Base-by-base conservation (phyloP, 2,888 invertebrate species). In the Pterostichus madidus region DNA sequence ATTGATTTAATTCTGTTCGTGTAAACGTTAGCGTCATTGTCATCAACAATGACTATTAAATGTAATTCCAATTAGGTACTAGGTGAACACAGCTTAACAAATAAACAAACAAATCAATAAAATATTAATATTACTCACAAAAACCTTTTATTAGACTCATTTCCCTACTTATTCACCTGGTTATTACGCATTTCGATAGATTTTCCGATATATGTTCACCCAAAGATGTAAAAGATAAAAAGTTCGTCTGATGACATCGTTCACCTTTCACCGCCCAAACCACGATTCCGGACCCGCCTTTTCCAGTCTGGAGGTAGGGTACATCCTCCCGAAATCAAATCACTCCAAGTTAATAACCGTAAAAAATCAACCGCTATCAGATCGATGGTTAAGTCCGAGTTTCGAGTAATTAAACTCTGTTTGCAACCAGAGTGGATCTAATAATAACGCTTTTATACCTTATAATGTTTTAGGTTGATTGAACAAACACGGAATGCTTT, bases 341-440 rank as follows among this genome's bases (percentile, higher is more conserved):
- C 17, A 59, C 10, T 46, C 46, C 24, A n/a, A 35, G 76, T 13
- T 77, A 77, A 77, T 77, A 77, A 35, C 53, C 35, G 76, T 53
- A 77, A 77, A 77, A 77, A 77, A 77, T 53, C 56, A 32, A 53
- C 56, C 52, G 39, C 71, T 3, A 10, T 24, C 46, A 46, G 8
- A 46, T 44, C 46, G 46, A 46, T 71, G 71, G 7, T 77, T n/a
- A 10, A n/a, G 5, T 39, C 15, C 17, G 35, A 17, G 76, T 77
- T 77, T 77, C 39, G 56, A 56, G 75, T 75, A 32, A 75, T 75
- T 75, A 75, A 75, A 75, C 52, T 52, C 71, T 71, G 31, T 75
- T 52, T 52, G 46, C 5, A 49, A 6, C 3, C 32, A 7, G 39
- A 13, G 17, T 5, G 44, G 39, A 39, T 46, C 46, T 17, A 10